Evolutionary conservation across 2,888 invertebrate genomes (phyloP).

Genomic region (Drosophila neonasuta): DNA sequence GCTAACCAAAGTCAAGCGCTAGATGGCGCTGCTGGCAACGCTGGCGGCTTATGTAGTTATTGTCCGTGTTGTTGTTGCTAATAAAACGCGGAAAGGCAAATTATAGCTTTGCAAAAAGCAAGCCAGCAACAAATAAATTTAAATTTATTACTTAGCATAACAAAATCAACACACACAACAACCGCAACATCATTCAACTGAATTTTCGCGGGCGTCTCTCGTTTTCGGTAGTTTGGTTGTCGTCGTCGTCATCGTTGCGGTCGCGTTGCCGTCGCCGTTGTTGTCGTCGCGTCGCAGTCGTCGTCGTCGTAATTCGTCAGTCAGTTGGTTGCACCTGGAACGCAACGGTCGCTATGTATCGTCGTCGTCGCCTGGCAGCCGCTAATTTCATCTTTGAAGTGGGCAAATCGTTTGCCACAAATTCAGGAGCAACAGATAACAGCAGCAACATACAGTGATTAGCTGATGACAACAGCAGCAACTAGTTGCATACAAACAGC

Average conservation of each 20-base stretch:
- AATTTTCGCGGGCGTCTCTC: slow-evolving; percentile 33
- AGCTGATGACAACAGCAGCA: slow-evolving; percentile 29
- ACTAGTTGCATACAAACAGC: slow-evolving; percentile 25
- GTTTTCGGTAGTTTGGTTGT: slow-evolving; percentile 40
- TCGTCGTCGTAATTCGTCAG: slow-evolving; percentile 37
- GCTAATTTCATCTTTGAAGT: slow-evolving; percentile 70
- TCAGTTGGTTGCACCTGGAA: slow-evolving; percentile 50
- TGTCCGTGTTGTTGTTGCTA: slow-evolving; percentile 43
- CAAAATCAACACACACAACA: slow-evolving; percentile 47
- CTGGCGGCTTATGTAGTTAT: slow-evolving; percentile 46
- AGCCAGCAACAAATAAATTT: slow-evolving; percentile 54
- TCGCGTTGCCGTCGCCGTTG: slow-evolving; percentile 19
- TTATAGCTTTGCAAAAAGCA: slow-evolving; percentile 47
- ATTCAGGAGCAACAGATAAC: slow-evolving; percentile 38
- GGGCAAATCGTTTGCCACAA: slow-evolving; percentile 53
- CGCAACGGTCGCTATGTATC: slow-evolving; percentile 68
- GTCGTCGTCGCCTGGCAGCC: slow-evolving; percentile 66
- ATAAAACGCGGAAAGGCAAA: slow-evolving; percentile 58
- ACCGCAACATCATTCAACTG: slow-evolving; percentile 13
- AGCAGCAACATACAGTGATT: slow-evolving; percentile 32
- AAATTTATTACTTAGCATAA: slow-evolving; percentile 63
- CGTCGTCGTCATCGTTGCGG: slow-evolving; percentile 20
- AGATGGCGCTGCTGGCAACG: slow-evolving; percentile 61
- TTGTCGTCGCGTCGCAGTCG: slow-evolving; percentile 28
- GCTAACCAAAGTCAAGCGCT: slow-evolving; percentile 63